A percentile compares a stretch with the other conserved stretches of the same genome.
These are phyloP conservation scores for Atopsyche davidsoni DNA, from an alignment of 1,140 invertebrate genomes.

Conservation along the genomic window DNA sequence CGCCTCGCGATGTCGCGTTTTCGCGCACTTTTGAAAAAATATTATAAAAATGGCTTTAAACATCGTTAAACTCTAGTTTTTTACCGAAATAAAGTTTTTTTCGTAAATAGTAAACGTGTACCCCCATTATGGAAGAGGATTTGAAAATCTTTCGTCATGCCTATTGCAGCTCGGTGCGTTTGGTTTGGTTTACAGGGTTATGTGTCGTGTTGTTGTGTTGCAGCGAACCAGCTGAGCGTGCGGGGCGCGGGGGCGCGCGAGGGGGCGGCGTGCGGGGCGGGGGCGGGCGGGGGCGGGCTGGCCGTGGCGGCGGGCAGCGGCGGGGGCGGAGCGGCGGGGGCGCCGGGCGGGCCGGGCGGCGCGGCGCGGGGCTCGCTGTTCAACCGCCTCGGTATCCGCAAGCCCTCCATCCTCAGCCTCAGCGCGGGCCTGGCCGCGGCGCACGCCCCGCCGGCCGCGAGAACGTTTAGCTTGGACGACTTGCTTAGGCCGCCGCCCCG, in stretches of 20 bases:
- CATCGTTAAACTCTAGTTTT: no score
- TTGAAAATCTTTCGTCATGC: no score
- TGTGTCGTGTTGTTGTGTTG: slow-evolving; percentile 4
- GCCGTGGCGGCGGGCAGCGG: slow-evolving; percentile 34
- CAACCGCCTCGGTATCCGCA: slow-evolving; percentile 70
- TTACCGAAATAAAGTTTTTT: no score
- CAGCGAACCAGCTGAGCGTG: slow-evolving; percentile 34
- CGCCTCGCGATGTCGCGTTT: no score
- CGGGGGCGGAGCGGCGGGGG: slow-evolving; percentile 23
- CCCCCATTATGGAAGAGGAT: no score
- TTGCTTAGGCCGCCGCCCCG: slow-evolving; percentile 65
- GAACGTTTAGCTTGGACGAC: slow-evolving; percentile 78
- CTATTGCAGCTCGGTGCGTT: no score
- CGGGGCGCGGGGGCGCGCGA: slow-evolving; percentile 30
- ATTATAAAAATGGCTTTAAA: no score
- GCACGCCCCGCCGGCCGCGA: slow-evolving; percentile 47
- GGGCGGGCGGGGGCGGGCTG: slow-evolving; percentile 3
- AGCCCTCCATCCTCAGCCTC: slow-evolving; percentile 70
- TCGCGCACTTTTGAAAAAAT: no score
- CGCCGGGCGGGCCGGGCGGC: slow-evolving; percentile 39
- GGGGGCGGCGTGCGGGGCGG: slow-evolving; percentile 14
- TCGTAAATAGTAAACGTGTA: no score
- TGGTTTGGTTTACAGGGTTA: no score
- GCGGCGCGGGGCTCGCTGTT: slow-evolving; percentile 58
- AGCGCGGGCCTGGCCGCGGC: slow-evolving; percentile 51